Conservation (phyloP, 2,888 invertebrate species). For the Horisme vitalbata region DNA sequence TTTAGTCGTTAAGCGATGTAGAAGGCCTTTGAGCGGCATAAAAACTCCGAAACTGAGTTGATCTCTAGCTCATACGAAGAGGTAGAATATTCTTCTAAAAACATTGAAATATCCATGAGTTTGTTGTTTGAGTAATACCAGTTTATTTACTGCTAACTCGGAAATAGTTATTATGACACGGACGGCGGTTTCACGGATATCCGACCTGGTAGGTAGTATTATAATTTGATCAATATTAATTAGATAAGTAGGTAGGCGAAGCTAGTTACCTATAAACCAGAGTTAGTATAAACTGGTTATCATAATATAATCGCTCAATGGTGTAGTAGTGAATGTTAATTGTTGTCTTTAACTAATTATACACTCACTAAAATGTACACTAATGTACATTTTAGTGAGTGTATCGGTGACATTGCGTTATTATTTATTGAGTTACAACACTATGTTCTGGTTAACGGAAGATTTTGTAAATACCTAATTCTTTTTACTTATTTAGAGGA, state of each 20-base stretch:
- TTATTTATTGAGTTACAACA: conserved; percentile 1
- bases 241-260: too few relatives aligned
- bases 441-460: conserved; percentile 1
- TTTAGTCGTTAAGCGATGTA: too few relatives aligned
- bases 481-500: too few relatives aligned
- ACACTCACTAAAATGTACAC: neutral
- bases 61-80: too few relatives aligned
- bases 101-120: neutral
- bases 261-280: neutral
- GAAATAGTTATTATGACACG: neutral
- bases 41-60: too few relatives aligned
- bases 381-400: conserved; percentile 1
- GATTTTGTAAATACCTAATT: conserved; percentile 4
- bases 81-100: too few relatives aligned
- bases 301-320: too few relatives aligned
- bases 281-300: neutral
- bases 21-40: too few relatives aligned
- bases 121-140: neutral
- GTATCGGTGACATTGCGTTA: conserved; percentile 9
- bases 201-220: too few relatives aligned
- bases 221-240: too few relatives aligned
- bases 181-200: too few relatives aligned
- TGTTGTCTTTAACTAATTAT: conserved; percentile 6
- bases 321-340: too few relatives aligned
- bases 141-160: neutral